Base-by-base conservation (phyloP, 1,140 invertebrate genomes). In the Papilio xuthus region DNA sequence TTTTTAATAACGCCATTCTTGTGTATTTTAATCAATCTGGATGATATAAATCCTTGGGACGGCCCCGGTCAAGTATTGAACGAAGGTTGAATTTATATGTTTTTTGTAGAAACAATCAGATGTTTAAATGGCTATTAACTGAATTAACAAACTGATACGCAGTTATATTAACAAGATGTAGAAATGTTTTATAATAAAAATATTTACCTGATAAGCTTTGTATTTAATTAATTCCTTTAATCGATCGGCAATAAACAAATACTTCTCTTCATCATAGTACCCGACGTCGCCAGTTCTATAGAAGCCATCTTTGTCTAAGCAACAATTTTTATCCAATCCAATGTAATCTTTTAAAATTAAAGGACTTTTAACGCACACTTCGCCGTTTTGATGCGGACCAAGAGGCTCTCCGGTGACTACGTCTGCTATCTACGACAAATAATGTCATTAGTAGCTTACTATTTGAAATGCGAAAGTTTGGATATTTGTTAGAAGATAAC, bases 201-300 rank as follows among this genome's bases (percentile, higher is more conserved):
- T 41, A n/a, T 23, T 74, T 80, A 96, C 96, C 94, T 97, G 97
- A 83, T 95, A 95, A 37, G 95, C 96, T 90, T 97, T 97, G 84
- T 96, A 97, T 86, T 97, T 98, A 71, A 97, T 97, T 3, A 98
- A 90, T 85, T 97, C 97, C 87, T 98, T 98, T 4, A 97, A 84
- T 56, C 97, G 93, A 85, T 97, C 97, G 4, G 96, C 95, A 80
- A 98, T 95, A 77, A 94, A 97, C 82, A 97, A 95, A 78, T 94
- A 95, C 0, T 94, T 94, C 2, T 97, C 94, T 23, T 96, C 89
- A 84, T 97, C 96, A 83, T 95, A 96, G 84, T 96, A 97, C 0
- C 95, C 97, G 63, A 98, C 93, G 88, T 98, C 97, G 56, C 97
- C 97, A 50, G 97, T 97, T 81, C 96, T 96, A 18, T 97, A 91